Evolutionary conservation across 2,888 invertebrate species (phyloP), one percentile per base, ranked within the genome.

Genomic region (Theodoxus fluviatilis): DNA sequence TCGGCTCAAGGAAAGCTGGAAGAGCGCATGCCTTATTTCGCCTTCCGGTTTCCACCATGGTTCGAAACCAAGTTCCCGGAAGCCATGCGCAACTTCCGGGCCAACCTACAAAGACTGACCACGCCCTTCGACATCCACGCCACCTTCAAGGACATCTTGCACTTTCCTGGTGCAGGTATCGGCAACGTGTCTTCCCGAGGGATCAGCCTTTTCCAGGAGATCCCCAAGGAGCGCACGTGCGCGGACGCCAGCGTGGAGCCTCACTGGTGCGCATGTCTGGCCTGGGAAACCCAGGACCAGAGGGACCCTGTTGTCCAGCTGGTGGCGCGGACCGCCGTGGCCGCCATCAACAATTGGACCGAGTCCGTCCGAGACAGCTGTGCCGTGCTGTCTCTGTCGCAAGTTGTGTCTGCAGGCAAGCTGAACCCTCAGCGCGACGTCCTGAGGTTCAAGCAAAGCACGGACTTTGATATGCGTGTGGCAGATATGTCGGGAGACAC

Each of bases 251-350:
- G 92, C 69, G 93, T 98, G 71, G 95, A 95, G 84, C 92, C 96
- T 0, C 97, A 98, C 85, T 98, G 97, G 97, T 98, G 98, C 85
- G 92, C 95, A 0, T 98, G 98, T 84, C 89, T 96, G 0, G 90
- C 91, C n/a, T 97, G 96, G 96, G 87, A 90, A 74, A 89, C 90
- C 67, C 88, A 94, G 0, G 86, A 90, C 0, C 72, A 88, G 0
- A 83, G 87, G 0, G 89, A 90, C 55, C 82, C 87, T 0, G 83
- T 90, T 12, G 90, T 90, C 12, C 73, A 84, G 1, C 87, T 88
- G 35, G 90, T 93, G 0, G 92, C 91, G 0, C 57, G 75, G 31
- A 78, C 83, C 2, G 81, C 88, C 9, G 78, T 89, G 12, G 77
- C 81, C 31, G 80, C 0, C 79, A 87, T 0, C 88, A 94, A 2